These are phyloP conservation scores for Drosophila nigromelanica DNA, from an alignment of 1,140 invertebrate species.

Conservation along the genomic window DNA sequence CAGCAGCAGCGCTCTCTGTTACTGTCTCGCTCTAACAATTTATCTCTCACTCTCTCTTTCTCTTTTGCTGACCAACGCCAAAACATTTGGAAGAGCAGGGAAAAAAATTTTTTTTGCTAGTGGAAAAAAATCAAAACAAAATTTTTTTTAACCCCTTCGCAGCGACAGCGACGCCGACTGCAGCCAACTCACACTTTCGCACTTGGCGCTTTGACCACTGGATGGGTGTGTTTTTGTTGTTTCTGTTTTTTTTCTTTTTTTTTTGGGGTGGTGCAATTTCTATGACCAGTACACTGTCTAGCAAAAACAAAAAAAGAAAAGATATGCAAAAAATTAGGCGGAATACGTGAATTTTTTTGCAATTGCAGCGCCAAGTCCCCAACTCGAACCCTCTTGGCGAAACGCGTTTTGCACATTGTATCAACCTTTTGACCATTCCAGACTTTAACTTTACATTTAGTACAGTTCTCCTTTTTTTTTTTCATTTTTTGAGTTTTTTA, in stretches of 20 bases:
- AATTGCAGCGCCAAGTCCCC: constrained; percentile 52
- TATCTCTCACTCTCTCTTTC: constrained; percentile 23
- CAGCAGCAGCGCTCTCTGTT: constrained; percentile 57
- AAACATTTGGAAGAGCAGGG: constrained; percentile 53
- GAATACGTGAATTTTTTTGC: constrained; percentile 73
- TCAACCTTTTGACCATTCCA: constrained; percentile 60
- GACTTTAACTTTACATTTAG: constrained; percentile 48
- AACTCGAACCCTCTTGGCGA: constrained; percentile 24
- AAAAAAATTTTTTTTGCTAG: constrained; percentile 45
- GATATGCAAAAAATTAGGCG: constrained; percentile 73
- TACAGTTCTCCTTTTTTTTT: constrained; percentile 10
- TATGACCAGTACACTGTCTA: constrained; percentile 49
- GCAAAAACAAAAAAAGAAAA: constrained; percentile 71
- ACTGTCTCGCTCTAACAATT: constrained; percentile 19
- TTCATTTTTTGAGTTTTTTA: constrained; percentile 31
- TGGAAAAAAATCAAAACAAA: constrained; percentile 76
- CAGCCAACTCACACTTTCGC: constrained; percentile 23
- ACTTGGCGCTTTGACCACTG: constrained; percentile 28
- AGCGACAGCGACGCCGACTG: constrained; percentile 29
- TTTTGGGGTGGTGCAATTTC: constrained; percentile 55
- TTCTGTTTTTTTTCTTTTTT: constrained; percentile 4
- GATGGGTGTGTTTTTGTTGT: constrained; percentile 13
- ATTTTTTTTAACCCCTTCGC: constrained; percentile 76
- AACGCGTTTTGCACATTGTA: constrained; percentile 74
- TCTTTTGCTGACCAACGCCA: constrained; percentile 37